Evolutionary conservation across 2,113 vertebrate genomes (phyloP).

Genomic region (Casuarius casuarius): DNA sequence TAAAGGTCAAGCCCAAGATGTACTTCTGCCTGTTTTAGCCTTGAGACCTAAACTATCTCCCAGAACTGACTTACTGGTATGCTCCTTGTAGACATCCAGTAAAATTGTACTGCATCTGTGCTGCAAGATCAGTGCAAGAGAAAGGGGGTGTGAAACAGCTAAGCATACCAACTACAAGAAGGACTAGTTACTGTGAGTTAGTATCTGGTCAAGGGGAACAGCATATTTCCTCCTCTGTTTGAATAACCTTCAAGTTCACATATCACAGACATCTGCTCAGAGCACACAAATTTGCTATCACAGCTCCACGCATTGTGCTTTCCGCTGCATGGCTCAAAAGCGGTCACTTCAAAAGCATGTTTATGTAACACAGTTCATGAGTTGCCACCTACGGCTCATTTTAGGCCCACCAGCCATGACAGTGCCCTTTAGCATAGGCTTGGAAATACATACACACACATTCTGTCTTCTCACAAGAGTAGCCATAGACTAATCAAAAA

Average conservation of each 20-base stretch:
- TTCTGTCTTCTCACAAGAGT: neutral
- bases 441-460: neutral
- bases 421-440: neutral
- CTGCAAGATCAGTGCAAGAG: neutral
- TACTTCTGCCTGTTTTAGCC: neutral
- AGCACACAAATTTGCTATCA: neutral
- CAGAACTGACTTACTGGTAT: neutral
- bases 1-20: neutral
- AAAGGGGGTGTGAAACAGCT: neutral
- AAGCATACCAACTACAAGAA: constrained; percentile 44
- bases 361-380: neutral
- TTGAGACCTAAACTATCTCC: neutral
- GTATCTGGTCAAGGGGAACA: constrained; percentile 7
- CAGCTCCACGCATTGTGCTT: neutral
- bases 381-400: neutral
- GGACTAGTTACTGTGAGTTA: neutral
- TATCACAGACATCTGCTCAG: neutral
- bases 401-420: neutral
- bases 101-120: neutral
- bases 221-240: constrained; percentile 47
- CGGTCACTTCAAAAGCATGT: neutral
- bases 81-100: neutral
- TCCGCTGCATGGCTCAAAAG: neutral
- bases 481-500: constrained; percentile 15
- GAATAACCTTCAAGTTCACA: constrained; percentile 20